A percentile compares a stretch with the other conserved stretches of the same genome.
These are phyloP conservation scores for Platichthys stellatus DNA, from an alignment of 2,113 vertebrate genomes.

Conservation along the genomic window DNA sequence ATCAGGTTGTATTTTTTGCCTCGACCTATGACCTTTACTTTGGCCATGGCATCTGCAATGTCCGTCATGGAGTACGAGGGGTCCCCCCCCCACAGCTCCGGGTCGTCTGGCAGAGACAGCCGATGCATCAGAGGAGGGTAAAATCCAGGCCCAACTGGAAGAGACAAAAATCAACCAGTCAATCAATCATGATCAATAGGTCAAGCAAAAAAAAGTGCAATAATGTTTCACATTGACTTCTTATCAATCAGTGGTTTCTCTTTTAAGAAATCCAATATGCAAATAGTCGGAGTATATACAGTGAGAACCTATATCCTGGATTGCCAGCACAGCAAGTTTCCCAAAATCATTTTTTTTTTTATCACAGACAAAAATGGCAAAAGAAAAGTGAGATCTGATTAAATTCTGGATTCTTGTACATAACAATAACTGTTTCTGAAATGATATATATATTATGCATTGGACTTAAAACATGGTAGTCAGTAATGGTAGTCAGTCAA, in stretches of 20 bases:
- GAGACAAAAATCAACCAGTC: not conserved
- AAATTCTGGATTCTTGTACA: too few species aligned
- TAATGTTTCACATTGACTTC: not conserved
- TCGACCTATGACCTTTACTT: conserved; percentile 78
- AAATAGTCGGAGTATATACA: not conserved
- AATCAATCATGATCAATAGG: not conserved
- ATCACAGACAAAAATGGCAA: too few species aligned
- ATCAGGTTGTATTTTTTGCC: conserved; percentile 86
- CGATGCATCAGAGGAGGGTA: conserved; percentile 83
- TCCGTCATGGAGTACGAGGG: conserved; percentile 82
- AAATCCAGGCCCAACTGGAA: conserved; percentile 85
- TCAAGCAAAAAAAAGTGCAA: fast-evolving
- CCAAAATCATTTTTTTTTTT: too few species aligned
- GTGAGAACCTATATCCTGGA: not conserved
- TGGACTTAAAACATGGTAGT: too few species aligned
- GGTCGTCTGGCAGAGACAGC: conserved; percentile 70
- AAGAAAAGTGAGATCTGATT: too few species aligned
- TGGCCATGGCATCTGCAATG: conserved; percentile 84
- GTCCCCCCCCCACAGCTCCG: conserved; percentile 67
- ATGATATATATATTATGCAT: too few species aligned
- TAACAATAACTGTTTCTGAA: too few species aligned
- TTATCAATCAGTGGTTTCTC: not conserved
- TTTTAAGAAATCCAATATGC: not conserved
- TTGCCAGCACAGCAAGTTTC: too few species aligned
- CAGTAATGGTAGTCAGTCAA: too few species aligned